A percentile compares a stretch with the other conserved stretches of the same genome.
These are phyloP conservation scores for Oxygymnocypris stewartii DNA, from an alignment of 2,113 vertebrate species.

Conservation along the genomic window DNA sequence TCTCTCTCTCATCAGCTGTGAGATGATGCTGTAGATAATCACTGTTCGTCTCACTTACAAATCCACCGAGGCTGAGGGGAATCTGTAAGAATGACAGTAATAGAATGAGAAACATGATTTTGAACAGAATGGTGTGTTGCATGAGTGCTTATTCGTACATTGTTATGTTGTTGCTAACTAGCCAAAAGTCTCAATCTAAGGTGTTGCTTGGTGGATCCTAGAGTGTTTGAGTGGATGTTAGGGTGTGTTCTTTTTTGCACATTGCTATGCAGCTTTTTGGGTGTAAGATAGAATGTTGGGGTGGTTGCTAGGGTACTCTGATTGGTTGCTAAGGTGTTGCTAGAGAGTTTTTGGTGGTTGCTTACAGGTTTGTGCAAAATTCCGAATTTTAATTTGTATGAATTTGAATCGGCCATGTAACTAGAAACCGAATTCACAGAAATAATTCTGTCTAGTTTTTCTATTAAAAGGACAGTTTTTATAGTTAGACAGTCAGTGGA, in stretches of 20 bases:
- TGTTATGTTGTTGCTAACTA: background rate
- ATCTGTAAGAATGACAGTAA: slow-evolving; percentile 24
- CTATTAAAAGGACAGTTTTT: background rate
- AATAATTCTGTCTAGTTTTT: background rate
- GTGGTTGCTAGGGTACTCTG: background rate
- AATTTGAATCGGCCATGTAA: background rate
- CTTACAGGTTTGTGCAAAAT: background rate
- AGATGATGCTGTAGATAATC: slow-evolving; percentile 51
- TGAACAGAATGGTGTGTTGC: background rate
- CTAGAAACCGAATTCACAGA: background rate
- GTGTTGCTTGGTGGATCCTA: background rate
- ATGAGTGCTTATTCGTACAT: background rate
- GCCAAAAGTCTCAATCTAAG: background rate
- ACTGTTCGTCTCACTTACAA: slow-evolving; percentile 48
- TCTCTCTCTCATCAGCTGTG: slow-evolving; percentile 56
- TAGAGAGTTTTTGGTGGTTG: background rate
- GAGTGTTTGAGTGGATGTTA: background rate
- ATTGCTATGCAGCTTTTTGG: background rate
- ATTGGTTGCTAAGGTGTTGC: background rate
- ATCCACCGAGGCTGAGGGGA: slow-evolving; percentile 25
- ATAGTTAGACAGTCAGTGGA: background rate
- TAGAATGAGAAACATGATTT: background rate
- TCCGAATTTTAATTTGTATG: background rate
- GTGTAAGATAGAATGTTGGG: background rate
- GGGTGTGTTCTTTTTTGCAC: background rate